These are phyloP conservation scores for Cardiocondyla obscurior DNA, from an alignment of 1,140 invertebrate species.

Conservation along the genomic window DNA sequence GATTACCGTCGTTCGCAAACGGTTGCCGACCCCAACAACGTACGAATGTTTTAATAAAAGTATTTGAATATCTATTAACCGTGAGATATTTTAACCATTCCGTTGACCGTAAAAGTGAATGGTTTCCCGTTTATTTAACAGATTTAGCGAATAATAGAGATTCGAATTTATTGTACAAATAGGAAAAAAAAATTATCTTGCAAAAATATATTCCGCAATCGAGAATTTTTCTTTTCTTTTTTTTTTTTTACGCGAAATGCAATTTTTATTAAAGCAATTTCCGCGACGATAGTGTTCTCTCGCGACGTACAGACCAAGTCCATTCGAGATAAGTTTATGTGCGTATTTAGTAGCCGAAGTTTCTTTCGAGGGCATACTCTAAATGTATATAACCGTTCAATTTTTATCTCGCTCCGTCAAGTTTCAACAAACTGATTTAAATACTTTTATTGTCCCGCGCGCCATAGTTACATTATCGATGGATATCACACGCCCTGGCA, in stretches of 20 bases:
- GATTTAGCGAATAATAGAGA: background rate
- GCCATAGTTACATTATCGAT: background rate
- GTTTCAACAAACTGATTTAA: constrained; percentile 36
- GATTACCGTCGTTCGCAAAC: background rate
- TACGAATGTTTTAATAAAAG: constrained; percentile 1
- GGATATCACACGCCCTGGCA: background rate
- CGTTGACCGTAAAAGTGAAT: background rate
- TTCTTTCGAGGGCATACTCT: constrained; percentile 50
- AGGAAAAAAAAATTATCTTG: background rate
- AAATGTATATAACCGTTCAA: constrained; percentile 58
- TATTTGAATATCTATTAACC: background rate
- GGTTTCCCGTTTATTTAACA: background rate
- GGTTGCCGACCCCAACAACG: background rate
- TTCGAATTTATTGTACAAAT: background rate
- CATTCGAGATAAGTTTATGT: constrained; percentile 36
- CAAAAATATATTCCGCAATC: background rate
- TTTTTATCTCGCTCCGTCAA: constrained; percentile 39
- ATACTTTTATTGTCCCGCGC: constrained; percentile 36
- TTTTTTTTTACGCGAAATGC: background rate
- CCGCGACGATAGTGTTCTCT: background rate
- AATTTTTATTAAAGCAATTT: constrained; percentile 1
- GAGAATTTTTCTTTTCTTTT: too few species aligned
- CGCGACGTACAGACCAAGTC: constrained; percentile 1
- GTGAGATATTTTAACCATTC: background rate
- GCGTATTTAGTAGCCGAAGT: constrained; percentile 49